Evolutionary conservation across 2,797 vertebrate species (phyloP), one percentile per base, ranked within the genome.

Genomic region (Nyctalus aviator): DNA sequence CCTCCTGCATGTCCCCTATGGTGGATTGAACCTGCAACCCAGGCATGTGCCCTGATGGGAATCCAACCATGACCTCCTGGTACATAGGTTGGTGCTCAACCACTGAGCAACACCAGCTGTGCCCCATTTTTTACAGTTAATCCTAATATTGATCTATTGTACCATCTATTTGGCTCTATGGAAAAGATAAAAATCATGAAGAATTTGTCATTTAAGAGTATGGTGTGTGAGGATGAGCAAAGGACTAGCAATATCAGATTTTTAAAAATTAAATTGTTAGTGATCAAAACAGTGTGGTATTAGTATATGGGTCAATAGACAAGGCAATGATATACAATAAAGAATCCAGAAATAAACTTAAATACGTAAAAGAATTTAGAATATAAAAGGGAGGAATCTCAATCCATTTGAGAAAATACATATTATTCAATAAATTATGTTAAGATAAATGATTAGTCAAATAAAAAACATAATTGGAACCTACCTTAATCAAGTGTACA

Each of bases 181-280:
- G 55, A 11, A 89, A 79, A 68, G 10, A 41, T 78, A 17, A 84
- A 91, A 87, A 87, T 71, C 86, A 84, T 88, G 11, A 66, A 82
- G 17, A 85, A 66, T 75, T 71, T 84, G 7, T 79, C 64, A n/a
- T n/a, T 87, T 71, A 84, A 87, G 69, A 44, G 27, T 48, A 71
- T 17, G 25, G 27, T 11, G 5, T 66, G 2, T 50, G n/a, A 17
- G 20, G 5, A 46, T 62, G 48, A 21, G 2, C 15, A 12, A 37
- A 11, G 17, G 14, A 76, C n/a, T 68, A 72, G 30, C 14, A 86
- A 64, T 64, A 76, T 1, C 14, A 66, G 1, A 50, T 53, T 88
- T 53, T 50, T 55, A 1, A 7, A 35, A 75, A 66, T 53, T 76
- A 75, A 69, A 88, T 62, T 91, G n/a, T 88, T 46, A 75, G 13